These are phyloP conservation scores for Serranus cabrilla DNA, from an alignment of 2,797 vertebrate species.

Conservation along the genomic window DNA sequence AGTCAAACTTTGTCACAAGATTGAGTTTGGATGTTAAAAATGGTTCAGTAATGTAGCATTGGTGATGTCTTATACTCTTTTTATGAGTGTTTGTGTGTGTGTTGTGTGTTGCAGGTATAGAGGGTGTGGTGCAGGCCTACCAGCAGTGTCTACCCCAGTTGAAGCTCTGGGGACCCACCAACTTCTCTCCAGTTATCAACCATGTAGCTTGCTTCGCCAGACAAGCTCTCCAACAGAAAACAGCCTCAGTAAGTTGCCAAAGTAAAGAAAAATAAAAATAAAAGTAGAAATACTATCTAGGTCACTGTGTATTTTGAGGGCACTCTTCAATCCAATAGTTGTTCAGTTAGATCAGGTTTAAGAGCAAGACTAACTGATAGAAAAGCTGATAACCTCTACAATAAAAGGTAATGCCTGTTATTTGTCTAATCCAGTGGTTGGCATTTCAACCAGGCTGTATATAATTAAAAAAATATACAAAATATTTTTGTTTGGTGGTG, in stretches of 20 bases:
- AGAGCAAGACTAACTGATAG: too few species aligned
- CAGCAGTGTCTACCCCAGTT: constrained; percentile 92
- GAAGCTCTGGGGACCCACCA: constrained; percentile 94
- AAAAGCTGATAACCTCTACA: too few species aligned
- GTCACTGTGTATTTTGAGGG: too few species aligned
- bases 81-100: constrained; percentile 13
- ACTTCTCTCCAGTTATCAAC: constrained; percentile 95
- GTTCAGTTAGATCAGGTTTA: too few species aligned
- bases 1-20: constrained; percentile 48
- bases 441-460: too few species aligned
- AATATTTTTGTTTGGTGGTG: too few species aligned
- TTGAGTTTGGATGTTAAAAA: not conserved
- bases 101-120: constrained; percentile 85
- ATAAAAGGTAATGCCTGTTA: too few species aligned
- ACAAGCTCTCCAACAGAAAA: constrained; percentile 88
- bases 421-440: too few species aligned
- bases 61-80: not conserved
- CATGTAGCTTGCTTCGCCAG: constrained; percentile 90
- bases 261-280: not conserved
- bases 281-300: too few species aligned
- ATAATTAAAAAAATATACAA: too few species aligned
- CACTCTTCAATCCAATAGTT: too few species aligned
- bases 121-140: constrained; percentile 92
- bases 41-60: not conserved
- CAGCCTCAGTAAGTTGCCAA: constrained; percentile 89